Evolutionary conservation across 2,888 invertebrate species (phyloP).

Genomic region (Phaonia tiefii): DNA sequence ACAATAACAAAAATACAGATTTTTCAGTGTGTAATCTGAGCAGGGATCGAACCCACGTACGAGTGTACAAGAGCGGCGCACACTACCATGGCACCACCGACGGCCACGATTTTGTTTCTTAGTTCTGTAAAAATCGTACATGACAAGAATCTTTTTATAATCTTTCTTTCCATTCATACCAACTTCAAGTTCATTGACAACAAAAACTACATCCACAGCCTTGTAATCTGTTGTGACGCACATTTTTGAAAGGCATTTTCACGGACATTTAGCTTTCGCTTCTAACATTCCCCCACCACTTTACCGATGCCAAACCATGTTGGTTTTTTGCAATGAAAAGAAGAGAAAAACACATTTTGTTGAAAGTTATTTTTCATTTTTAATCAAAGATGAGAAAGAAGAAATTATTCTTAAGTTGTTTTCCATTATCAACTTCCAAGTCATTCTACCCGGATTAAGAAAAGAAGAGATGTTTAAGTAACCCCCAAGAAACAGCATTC

Average conservation of each 20-base stretch:
- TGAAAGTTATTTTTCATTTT: constrained; percentile 42
- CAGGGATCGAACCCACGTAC: too few relatives aligned
- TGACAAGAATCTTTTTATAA: too few relatives aligned
- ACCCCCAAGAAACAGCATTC: constrained; percentile 26
- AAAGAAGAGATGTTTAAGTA: neutral
- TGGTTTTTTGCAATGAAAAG: constrained; percentile 40
- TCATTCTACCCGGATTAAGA: constrained; percentile 60
- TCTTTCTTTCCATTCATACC: too few relatives aligned
- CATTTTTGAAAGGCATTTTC: constrained; percentile 49
- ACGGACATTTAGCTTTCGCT: constrained; percentile 60
- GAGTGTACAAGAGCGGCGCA: too few relatives aligned
- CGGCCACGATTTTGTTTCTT: too few relatives aligned
- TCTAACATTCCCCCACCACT: constrained; percentile 39
- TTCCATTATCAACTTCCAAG: neutral
- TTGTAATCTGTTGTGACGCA: too few relatives aligned
- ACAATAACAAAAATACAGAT: too few relatives aligned
- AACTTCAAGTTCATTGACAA: too few relatives aligned
- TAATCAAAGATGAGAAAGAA: constrained; percentile 6
- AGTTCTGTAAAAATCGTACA: too few relatives aligned
- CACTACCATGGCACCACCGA: too few relatives aligned
- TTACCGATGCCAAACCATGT: constrained; percentile 17
- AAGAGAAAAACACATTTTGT: constrained; percentile 40
- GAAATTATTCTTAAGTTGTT: constrained; percentile 18
- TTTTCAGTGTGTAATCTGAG: too few relatives aligned
- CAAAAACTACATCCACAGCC: too few relatives aligned